Conservation (phyloP, 2,113 vertebrate species). For the Petroica traversi region DNA sequence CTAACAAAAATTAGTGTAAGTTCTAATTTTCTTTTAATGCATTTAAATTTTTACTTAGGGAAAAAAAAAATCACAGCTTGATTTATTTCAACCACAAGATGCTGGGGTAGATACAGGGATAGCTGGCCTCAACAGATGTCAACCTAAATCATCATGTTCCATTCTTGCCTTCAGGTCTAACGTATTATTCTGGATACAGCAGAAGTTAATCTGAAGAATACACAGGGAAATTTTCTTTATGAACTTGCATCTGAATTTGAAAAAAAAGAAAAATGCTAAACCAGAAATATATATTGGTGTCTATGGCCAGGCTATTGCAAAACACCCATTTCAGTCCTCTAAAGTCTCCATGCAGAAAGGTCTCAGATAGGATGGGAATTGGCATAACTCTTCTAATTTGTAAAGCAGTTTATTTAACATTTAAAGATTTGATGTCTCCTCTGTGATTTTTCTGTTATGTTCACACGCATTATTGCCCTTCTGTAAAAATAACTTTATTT, state of each 20-base stretch:
- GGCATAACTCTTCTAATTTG: neutral
- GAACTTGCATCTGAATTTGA: neutral
- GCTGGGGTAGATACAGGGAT: neutral
- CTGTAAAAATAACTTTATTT: constrained; percentile 63
- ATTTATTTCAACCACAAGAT: neutral
- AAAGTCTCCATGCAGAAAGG: neutral
- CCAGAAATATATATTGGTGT: neutral
- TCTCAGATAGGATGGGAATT: neutral
- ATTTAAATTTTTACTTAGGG: neutral
- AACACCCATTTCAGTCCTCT: neutral
- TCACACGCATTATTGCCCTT: constrained; percentile 48
- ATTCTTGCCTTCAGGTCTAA: neutral
- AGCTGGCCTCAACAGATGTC: neutral
- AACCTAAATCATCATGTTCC: neutral
- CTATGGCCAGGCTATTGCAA: neutral
- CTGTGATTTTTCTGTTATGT: constrained; percentile 46
- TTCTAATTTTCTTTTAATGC: neutral
- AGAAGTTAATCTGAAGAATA: neutral
- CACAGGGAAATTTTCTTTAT: neutral
- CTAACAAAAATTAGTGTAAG: neutral
- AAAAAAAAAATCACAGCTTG: neutral
- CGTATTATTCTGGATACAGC: neutral
- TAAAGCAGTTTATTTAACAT: constrained; percentile 32
- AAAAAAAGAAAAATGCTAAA: neutral
- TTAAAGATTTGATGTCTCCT: constrained; percentile 46